phyloP scores from a whole-genome alignment of 2,797 vertebrate genomes.

The Fringilla coelebs region DNA sequence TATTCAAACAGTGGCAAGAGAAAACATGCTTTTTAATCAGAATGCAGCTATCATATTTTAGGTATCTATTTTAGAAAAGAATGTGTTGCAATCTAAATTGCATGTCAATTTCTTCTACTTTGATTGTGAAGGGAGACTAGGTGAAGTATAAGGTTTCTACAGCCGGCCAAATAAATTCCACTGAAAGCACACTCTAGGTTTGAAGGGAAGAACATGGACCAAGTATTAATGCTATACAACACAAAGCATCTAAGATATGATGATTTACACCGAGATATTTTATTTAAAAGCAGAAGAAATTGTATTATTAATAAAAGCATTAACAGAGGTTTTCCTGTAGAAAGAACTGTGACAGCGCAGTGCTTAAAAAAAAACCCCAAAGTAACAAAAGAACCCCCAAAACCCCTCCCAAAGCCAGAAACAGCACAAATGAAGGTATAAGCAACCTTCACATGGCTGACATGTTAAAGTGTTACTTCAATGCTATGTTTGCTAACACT shows the following conservation, averaged over 20 bases:
- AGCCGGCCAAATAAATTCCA: background rate
- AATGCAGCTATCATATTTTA: background rate
- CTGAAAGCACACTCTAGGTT: background rate
- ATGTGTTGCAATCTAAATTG: background rate
- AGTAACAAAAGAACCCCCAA: fast-evolving
- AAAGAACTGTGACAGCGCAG: background rate
- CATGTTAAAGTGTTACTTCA: background rate
- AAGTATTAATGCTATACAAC: background rate
- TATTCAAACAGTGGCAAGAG: background rate
- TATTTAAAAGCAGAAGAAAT: background rate
- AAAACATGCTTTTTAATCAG: background rate
- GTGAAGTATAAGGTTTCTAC: background rate
- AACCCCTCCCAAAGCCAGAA: background rate
- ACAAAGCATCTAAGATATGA: background rate
- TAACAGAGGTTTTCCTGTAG: background rate
- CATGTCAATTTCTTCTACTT: background rate
- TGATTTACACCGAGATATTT: background rate
- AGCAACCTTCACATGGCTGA: background rate
- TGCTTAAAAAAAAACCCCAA: background rate
- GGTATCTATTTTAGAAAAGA: background rate
- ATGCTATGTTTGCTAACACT: background rate
- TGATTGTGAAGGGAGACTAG: background rate
- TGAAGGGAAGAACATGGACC: background rate
- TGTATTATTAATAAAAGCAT: background rate
- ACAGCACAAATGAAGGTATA: background rate